Base-by-base conservation (phyloP, 1,140 invertebrate genomes). In the Manduca sexta region DNA sequence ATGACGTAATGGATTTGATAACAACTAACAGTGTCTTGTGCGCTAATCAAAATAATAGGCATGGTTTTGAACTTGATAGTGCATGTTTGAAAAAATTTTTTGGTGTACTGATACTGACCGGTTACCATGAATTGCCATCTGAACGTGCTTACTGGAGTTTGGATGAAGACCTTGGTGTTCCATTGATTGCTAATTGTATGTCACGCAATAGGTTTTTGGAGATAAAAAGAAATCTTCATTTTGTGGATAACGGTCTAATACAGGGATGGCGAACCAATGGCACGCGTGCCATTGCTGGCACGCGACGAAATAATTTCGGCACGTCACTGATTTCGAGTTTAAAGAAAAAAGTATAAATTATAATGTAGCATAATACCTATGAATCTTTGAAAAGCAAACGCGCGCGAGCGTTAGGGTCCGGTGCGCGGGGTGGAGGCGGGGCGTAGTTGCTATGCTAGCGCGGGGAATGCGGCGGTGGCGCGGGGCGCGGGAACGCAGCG, bases 101-200 rank as follows among this genome's bases (percentile, higher is more conserved):
- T 29, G 66, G 59, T 38, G 59, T 74, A 49, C 52, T 74, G 46
- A 67, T 74, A 50, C 37, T 73, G 33, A 52, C 60, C 38, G 71
- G 69, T 31, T 77, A 77, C 46, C 64, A 74, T 53, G 45, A 58
- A 54, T 47, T 68, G 33, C 69, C 67, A 35, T 42, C 43, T 42
- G 62, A 73, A 63, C 49, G 55, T 51, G 30, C 49, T 50, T 74
- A 74, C 45, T 74, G 71, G 71, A 60, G 60, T 54, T 52, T 56
- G 34, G 60, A 62, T 58, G 60, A 64, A 56, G 71, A 71, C 49
- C 49, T 73, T 56, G 56, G 59, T 34, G 65, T 74, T 46, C 26
- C 42, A 52, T 42, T 66, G 39, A 60, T 70, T 35, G 38, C 38
- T 30, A 53, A 64, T 40, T 41, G 52, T 40, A 71, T 73, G 69